phyloP scores from a whole-genome alignment of 1,140 invertebrate species.

The Sogatella furcifera region DNA sequence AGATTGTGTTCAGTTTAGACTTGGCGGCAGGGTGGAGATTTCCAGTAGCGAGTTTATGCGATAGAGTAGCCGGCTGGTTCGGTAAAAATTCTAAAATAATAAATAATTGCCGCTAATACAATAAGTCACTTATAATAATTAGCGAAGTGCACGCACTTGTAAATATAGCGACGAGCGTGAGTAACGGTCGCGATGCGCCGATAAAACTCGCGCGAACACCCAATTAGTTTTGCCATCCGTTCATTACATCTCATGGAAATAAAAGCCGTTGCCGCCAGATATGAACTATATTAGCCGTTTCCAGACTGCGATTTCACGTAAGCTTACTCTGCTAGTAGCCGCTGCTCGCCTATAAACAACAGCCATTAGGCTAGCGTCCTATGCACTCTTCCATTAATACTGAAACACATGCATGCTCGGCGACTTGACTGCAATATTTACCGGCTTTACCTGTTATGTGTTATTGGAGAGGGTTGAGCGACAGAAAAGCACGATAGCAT shows the following conservation, averaged over 20 bases:
- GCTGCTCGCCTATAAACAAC: too few species aligned
- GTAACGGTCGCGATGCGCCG: not conserved
- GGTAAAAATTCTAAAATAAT: not conserved
- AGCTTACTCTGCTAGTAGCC: not conserved
- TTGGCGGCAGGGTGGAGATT: too few species aligned
- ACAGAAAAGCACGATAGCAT: too few species aligned
- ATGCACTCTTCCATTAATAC: too few species aligned
- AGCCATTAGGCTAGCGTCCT: too few species aligned
- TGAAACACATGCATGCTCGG: too few species aligned
- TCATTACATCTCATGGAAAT: not conserved
- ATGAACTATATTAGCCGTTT: not conserved
- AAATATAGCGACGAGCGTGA: not conserved
- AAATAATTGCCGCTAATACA: not conserved
- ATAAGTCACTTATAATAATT: constrained; percentile 2
- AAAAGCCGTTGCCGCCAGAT: not conserved
- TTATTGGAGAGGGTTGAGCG: too few species aligned
- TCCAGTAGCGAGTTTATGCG: too few species aligned
- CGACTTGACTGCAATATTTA: too few species aligned
- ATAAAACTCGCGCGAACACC: not conserved
- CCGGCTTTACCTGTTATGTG: too few species aligned
- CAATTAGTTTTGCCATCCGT: constrained; percentile 1
- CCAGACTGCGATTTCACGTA: not conserved
- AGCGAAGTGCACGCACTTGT: not conserved
- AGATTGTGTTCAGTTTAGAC: too few species aligned
- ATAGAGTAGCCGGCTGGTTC: too few species aligned